Evolutionary conservation across 2,888 invertebrate species (phyloP), one percentile per base, ranked within the genome.

Genomic region (Phlogophora meticulosa): DNA sequence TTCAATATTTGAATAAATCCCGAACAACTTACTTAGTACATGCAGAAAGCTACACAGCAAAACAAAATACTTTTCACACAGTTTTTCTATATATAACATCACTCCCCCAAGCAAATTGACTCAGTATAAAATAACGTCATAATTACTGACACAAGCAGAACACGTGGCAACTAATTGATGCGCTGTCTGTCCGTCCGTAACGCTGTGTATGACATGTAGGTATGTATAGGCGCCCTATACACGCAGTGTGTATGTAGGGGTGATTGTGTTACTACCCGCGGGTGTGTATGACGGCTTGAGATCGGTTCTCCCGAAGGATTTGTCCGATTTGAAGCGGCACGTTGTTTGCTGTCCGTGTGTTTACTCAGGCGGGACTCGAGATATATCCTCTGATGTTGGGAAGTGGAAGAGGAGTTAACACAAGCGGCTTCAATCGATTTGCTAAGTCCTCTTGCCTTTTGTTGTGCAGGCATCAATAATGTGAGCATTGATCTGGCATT

Each of bases 121-220:
- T 36, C 34, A 36, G 45, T 36, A 13, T 28, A 55, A 17, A 9
- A 45, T 40, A 49, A 46, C 43, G 58, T 36, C 55, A 20, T 61
- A 74, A 64, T 64, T 40, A 64, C 61, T 48, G 46, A 49, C 34
- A 17, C 17, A 17, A 45, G 15, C 48, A 43, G 17, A 52, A 43
- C 76, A 76, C 77, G 80, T 76, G 80, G 36, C 57, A 15, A 32
- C 32, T 76, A 79, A 76, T 66, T 76, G 80, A 59, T 42, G 32
- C 15, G 28, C 43, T 60, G 77, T 61, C 53, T 24, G 45, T 32
- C 46, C 43, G 56, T 58, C 22, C 32, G 49, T 24, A 34, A 42
- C 45, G 13, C 22, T 51, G 45, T 46, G 24, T 24, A 15, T 42
- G 56, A 56, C 28, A 24, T 20, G 24, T 40, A 42, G 49, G 9